phyloP scores from a whole-genome alignment of 2,888 invertebrate genomes.

The Oscheius onirici region DNA sequence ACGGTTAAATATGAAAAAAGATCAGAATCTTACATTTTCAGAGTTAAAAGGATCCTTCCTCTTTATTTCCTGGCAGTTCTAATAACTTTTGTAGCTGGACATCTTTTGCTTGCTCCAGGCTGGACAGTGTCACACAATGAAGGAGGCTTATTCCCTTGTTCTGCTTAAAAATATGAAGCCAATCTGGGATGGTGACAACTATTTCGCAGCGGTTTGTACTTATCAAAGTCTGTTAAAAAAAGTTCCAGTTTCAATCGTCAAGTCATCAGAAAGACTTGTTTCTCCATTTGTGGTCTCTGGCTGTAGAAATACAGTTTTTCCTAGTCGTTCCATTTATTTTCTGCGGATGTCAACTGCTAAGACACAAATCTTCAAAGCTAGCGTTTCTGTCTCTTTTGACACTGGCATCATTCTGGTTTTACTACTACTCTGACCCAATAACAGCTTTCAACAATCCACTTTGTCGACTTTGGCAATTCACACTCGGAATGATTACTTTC shows the following conservation, averaged over 20 bases:
- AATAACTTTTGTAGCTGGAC: not conserved
- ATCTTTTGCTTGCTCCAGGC: not conserved
- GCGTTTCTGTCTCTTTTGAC: not conserved
- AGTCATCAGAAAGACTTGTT: not conserved
- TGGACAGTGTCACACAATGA: not conserved
- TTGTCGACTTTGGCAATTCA: not conserved
- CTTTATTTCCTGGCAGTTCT: not conserved
- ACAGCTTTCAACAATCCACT: not conserved
- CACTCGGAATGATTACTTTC: conserved; percentile 4
- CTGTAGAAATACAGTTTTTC: conserved; percentile 16
- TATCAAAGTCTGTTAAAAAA: not conserved
- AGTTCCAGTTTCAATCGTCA: conserved; percentile 3
- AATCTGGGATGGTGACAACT: not conserved
- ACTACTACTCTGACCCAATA: not conserved
- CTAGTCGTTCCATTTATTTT: not conserved
- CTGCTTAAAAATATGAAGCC: conserved; percentile 6
- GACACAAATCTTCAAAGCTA: not conserved
- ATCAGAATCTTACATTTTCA: not conserved
- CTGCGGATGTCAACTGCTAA: not conserved
- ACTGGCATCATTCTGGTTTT: not conserved
- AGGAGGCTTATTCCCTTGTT: not conserved
- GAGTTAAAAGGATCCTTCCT: conserved; percentile 3
- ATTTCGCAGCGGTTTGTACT: conserved; percentile 2
- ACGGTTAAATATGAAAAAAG: not conserved
- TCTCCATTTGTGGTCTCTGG: conserved; percentile 10